Evolutionary conservation across 2,888 invertebrate genomes (phyloP), one percentile per base, ranked within the genome.

Genomic region (Nasonovia ribisnigri): DNA sequence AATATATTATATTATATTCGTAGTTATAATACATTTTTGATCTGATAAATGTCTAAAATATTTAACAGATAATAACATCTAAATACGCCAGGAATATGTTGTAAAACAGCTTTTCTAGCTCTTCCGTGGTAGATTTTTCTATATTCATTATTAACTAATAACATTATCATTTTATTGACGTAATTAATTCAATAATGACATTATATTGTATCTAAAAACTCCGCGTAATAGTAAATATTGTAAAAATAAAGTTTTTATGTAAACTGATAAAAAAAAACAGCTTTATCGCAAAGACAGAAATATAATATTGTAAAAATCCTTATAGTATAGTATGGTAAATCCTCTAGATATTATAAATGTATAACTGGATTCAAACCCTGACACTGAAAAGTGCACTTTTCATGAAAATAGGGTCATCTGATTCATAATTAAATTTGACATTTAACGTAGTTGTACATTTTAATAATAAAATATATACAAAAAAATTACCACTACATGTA

Each of bases 341-440:
- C 67, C 67, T n/a, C 36, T 67, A 67, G 6, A 67, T 36, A 67
- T 67, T 67, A 67, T 84, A 84, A 43, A 42, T 84, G 16, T 51
- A 42, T 57, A 89, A 89, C 29, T 29, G 26, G 57, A 43, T 57
- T 89, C 57, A 57, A 89, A 89, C 48, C 13, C 29, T 89, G 57
- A 89, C 57, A 42, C 42, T 5, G 43, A n/a, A 26, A 57, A 89
- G 26, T 29, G n/a, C n/a, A n/a, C n/a, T n/a, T n/a, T n/a, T n/a
- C n/a, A n/a, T n/a, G 57, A n/a, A 26, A 89, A 89, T 43, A 57
- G 16, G 42, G 57, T 89, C 26, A 43, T 42, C 51, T 43, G 88
- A 26, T 89, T 89, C 43, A 57, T 89, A 89, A 89, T 89, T 57
- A 57, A 89, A 89, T 57, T 54, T 89, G 88, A 89, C 88, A 89